Evolutionary conservation across 2,888 invertebrate genomes (phyloP).

Genomic region (Pandemis cinnamomeana): DNA sequence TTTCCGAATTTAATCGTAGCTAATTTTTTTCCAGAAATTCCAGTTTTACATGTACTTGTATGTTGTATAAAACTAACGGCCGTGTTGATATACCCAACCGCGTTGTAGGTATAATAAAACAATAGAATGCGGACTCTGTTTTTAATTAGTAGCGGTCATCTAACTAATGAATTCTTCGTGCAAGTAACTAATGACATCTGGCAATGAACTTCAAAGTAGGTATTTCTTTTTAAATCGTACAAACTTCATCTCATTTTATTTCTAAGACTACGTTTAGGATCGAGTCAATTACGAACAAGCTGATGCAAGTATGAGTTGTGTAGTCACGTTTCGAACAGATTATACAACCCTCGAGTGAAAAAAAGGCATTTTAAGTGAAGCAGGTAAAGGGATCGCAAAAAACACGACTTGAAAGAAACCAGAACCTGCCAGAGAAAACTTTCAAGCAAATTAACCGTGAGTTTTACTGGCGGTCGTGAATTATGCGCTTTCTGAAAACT

Average conservation of each 20-base stretch:
- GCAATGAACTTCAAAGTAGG: constrained; percentile 13
- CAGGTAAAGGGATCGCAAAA: constrained; percentile 52
- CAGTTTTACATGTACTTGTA: neutral
- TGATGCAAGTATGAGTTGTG: constrained; percentile 23
- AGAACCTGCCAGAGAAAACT: constrained; percentile 57
- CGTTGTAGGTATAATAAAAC: constrained; percentile 13
- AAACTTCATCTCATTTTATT: neutral
- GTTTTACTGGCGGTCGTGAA: constrained; percentile 53
- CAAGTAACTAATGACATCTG: constrained; percentile 8
- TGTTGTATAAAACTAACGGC: neutral
- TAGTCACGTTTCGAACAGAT: constrained; percentile 38
- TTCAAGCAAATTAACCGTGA: constrained; percentile 61
- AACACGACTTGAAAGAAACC: constrained; percentile 54
- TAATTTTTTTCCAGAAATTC: neutral
- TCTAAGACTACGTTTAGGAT: constrained; percentile 18
- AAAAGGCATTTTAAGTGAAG: constrained; percentile 19
- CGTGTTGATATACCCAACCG: neutral
- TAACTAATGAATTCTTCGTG: constrained; percentile 22
- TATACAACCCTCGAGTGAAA: constrained; percentile 34
- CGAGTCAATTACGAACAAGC: constrained; percentile 3
- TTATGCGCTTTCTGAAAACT: constrained; percentile 50
- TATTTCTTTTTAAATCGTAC: constrained; percentile 3
- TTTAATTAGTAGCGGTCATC: constrained; percentile 17
- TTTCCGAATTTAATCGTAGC: neutral
- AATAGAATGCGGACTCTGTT: constrained; percentile 23